Conservation (phyloP, 2,888 invertebrate genomes). For the Pyrochroa serraticornis region DNA sequence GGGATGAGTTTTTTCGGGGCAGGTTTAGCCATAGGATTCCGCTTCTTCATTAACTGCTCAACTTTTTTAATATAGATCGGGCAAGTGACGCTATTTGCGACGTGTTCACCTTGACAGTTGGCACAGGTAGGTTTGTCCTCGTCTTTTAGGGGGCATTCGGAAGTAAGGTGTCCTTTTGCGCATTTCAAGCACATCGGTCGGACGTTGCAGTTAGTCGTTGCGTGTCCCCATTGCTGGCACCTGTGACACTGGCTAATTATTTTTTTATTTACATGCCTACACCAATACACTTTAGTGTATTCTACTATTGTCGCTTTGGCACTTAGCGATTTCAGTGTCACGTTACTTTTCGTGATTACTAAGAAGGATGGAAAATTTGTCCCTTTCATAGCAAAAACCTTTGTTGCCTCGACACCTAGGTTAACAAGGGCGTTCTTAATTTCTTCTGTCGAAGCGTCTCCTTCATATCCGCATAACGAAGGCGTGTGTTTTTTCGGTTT, state of each 20-base stretch:
- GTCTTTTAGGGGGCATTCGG: not conserved
- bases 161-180: not conserved
- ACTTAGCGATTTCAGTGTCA: not conserved
- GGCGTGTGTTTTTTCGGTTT: not conserved
- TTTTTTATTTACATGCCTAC: not conserved
- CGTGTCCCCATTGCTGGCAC: constrained; percentile 4
- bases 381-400: not conserved
- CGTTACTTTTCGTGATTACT: not conserved
- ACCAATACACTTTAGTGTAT: not conserved
- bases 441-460: not conserved
- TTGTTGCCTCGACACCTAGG: not conserved
- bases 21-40: not conserved
- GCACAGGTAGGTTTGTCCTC: not conserved
- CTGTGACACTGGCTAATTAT: not conserved
- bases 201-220: not conserved
- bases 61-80: not conserved
- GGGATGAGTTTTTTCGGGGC: not conserved
- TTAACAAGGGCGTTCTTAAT: not conserved
- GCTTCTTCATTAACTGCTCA: not conserved
- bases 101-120: not conserved
- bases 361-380: not conserved
- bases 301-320: not conserved
- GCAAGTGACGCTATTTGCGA: not conserved
- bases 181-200: not conserved
- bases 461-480: not conserved